Base-by-base conservation (phyloP, 2,797 vertebrate species). In the Miichthys miiuy region DNA sequence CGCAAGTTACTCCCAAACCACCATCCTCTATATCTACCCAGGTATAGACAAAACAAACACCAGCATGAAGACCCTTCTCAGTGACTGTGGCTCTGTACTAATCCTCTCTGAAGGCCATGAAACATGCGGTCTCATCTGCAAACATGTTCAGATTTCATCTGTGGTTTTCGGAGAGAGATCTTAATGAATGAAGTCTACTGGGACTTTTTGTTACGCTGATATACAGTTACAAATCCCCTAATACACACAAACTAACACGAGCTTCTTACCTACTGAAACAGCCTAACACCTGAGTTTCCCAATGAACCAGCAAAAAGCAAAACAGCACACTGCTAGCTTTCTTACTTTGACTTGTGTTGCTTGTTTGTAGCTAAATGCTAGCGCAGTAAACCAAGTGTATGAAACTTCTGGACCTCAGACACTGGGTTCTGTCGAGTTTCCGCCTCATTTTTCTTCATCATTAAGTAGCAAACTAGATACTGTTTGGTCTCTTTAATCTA, bases 1-100 rank as follows among this genome's bases (percentile, higher is more conserved):
- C 88, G 76, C 84, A 80, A 73, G 82, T 80, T 50, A 65, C 82
- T 73, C 62, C 73, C 65, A 83, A 75, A 51, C 58, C 61, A 77
- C 70, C 20, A 81, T 64, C 77, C 81, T 69, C 66, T 72, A 68
- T 85, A 78, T 61, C 69, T 38, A 38, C 34, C 51, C 61, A 67
- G 56, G 57, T 75, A 70, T 18, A 55, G 30, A 63, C 79, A n/a
- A 81, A 88, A 81, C 81, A 91, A 90, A 89, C 83, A 84, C 88
- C 87, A 91, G 88, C 87, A 91, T 88, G 27, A 88, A 65, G 63
- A 78, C 74, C 51, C 56, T 27, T 56, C 57, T 82, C 56, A 54
- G 56, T 48, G 44, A 69, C 54, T 27, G 56, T 50, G 27, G 17
- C 52, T 76, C 62, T 72, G 58, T 3, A 18, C 34, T 11, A 6